Base-by-base conservation (phyloP, 2,113 vertebrate species). In the Ochotona princeps region DNA sequence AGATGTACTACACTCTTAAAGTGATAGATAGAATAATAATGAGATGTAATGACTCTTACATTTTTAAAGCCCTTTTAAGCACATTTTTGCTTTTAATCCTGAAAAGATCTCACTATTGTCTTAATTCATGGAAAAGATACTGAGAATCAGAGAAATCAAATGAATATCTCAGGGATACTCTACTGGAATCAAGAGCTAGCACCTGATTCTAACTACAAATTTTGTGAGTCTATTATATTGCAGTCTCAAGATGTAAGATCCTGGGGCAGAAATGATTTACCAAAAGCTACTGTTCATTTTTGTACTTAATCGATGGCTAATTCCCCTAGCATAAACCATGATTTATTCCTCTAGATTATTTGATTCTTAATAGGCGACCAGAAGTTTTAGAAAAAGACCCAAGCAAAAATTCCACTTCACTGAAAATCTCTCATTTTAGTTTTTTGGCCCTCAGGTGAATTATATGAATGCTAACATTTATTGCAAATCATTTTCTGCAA, bases 11-110 rank as follows among this genome's bases (percentile, higher is more conserved):
- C 76, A 54, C 49, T 51, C 91, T 47, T 54, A 32, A 44, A 21
- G 8, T 35, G 51, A 23, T 18, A n/a, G 28, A 10, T 49, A 57
- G 38, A 32, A 67, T 26, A 69, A 92, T 35, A 67, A 63, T 23
- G 69, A 63, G 5, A n/a, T 1, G 6, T 17, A 73, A 6, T 49
- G 13, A 5, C 35, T 65, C 72, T 80, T 76, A 66, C 54, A 92
- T 87, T 63, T 92, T 74, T 60, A 85, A 80, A 65, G 25, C 28
- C 60, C 12, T 83, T 89, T 81, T n/a, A 74, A 72, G 73, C 70
- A 30, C 17, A 70, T 83, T 72, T 91, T 92, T 67, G 76, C 26
- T 30, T 47, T 92, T 28, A 47, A 70, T 67, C 57, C 17, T 83
- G 51, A 91, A 87, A 89, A 87, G 10, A 73, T 49, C 26, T 18